Evolutionary conservation across 2,797 vertebrate species (phyloP).

Genomic region (Trachurus trachurus): DNA sequence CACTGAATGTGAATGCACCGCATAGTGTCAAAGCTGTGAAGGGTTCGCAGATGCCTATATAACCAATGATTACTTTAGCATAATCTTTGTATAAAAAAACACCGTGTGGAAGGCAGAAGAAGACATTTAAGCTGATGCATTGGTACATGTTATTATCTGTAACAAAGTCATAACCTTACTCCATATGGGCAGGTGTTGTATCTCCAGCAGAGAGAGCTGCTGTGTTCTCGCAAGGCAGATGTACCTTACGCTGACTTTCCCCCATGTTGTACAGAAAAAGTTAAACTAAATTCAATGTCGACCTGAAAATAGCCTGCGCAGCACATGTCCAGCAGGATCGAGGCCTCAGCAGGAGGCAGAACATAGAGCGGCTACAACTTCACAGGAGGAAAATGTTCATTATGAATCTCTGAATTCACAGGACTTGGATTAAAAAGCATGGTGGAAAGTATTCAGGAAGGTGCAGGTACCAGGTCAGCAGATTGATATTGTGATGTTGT

Average conservation of each 20-base stretch:
- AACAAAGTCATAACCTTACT: slow-evolving; percentile 3
- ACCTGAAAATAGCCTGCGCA: background rate
- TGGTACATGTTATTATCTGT: background rate
- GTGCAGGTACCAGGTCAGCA: background rate
- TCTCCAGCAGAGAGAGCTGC: background rate
- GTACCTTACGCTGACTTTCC: background rate
- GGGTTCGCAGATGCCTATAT: background rate
- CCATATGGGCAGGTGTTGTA: background rate
- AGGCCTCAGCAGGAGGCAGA: background rate
- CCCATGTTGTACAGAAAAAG: slow-evolving; percentile 8
- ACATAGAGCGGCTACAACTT: background rate
- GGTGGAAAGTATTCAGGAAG: background rate
- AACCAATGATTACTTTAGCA: background rate
- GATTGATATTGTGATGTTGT: background rate
- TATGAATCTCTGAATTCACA: background rate
- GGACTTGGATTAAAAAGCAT: background rate
- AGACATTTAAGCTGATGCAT: background rate
- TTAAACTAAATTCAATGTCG: background rate
- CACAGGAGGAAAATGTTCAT: too few relatives aligned
- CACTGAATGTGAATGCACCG: background rate
- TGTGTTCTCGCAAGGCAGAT: background rate
- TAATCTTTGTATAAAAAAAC: background rate
- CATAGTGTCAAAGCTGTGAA: background rate
- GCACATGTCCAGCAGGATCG: background rate
- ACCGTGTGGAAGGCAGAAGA: background rate